Conservation (phyloP, 2,888 invertebrate species). For the Carterocephalus palaemon region DNA sequence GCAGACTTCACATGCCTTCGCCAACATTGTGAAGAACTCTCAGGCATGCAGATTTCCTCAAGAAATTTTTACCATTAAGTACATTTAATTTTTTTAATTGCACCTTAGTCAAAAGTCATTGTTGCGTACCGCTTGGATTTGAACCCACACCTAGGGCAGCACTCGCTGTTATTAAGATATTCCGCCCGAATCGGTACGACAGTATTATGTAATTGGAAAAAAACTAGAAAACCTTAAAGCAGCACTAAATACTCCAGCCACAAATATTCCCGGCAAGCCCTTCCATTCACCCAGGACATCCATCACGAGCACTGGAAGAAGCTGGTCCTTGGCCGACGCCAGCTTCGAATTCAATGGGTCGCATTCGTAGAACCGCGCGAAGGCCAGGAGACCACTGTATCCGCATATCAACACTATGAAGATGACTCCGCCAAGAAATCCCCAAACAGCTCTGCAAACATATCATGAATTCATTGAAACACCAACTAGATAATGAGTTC, state of each 20-base stretch:
- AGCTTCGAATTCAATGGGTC: constrained; percentile 85
- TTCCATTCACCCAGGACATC: constrained; percentile 87
- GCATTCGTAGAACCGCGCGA: constrained; percentile 85
- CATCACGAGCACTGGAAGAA: constrained; percentile 91
- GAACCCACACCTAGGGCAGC: no score
- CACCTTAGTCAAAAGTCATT: no score
- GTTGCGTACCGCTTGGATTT: no score
- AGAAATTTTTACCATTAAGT: no score
- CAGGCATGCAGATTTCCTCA: no score
- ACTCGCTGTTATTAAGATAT: no score
- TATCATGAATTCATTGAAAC: neutral
- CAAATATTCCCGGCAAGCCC: constrained; percentile 91
- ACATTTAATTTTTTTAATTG: no score
- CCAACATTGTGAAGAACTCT: no score
- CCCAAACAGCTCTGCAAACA: constrained; percentile 81
- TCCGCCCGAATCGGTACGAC: no score
- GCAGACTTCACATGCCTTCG: no score
- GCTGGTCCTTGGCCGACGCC: constrained; percentile 86
- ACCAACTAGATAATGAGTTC: no score
- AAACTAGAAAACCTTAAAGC: constrained; percentile 88
- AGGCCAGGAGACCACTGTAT: constrained; percentile 86
- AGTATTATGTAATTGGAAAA: neutral
- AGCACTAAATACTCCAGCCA: constrained; percentile 94
- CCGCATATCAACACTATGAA: constrained; percentile 83
- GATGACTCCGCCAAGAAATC: constrained; percentile 83